Percentiles rank a stretch among this genome's conserved stretches.
These are phyloP conservation scores for Plemyria rubiginata DNA, from an alignment of 2,888 invertebrate species.

Conservation along the genomic window DNA sequence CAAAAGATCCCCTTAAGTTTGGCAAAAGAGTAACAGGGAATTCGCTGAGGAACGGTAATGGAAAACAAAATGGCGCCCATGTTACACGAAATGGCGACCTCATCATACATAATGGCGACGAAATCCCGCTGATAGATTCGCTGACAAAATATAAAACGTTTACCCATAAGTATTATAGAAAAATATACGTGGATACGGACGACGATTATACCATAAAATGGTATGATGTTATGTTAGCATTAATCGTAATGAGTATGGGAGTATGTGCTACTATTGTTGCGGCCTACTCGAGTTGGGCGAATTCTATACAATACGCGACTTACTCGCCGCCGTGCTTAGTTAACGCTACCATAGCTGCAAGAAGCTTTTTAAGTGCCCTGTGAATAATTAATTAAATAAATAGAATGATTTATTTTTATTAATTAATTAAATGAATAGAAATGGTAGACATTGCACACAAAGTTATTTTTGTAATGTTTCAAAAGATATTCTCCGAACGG, in stretches of 20 bases:
- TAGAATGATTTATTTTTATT: too few relatives aligned
- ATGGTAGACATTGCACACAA: too few relatives aligned
- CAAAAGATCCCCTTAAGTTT: slow-evolving; percentile 31
- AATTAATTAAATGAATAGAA: too few relatives aligned
- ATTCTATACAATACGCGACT: slow-evolving; percentile 86
- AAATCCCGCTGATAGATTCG: slow-evolving; percentile 56
- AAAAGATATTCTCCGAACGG: too few relatives aligned
- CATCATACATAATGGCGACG: slow-evolving; percentile 36
- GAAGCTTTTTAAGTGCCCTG: slow-evolving; percentile 52
- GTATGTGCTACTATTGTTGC: slow-evolving; percentile 87
- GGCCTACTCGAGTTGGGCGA: slow-evolving; percentile 89
- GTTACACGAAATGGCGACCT: slow-evolving; percentile 3
- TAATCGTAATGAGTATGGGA: slow-evolving; percentile 86
- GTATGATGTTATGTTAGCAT: slow-evolving; percentile 82
- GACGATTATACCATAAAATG: slow-evolving; percentile 65
- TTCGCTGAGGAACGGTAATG: slow-evolving; percentile 19
- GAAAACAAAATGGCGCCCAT: slow-evolving; percentile 9
- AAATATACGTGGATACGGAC: slow-evolving; percentile 40
- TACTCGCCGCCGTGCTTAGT: slow-evolving; percentile 90
- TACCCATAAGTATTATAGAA: slow-evolving; percentile 42
- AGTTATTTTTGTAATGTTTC: too few relatives aligned
- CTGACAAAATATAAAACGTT: slow-evolving; percentile 68
- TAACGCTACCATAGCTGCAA: slow-evolving; percentile 83
- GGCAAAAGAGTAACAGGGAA: slow-evolving; percentile 20
- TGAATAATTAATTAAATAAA: too few relatives aligned